A percentile compares a stretch with the other conserved stretches of the same genome.
These are phyloP conservation scores for Cryptoblepharus egeriae DNA, from an alignment of 2,797 vertebrate species.

Conservation along the genomic window DNA sequence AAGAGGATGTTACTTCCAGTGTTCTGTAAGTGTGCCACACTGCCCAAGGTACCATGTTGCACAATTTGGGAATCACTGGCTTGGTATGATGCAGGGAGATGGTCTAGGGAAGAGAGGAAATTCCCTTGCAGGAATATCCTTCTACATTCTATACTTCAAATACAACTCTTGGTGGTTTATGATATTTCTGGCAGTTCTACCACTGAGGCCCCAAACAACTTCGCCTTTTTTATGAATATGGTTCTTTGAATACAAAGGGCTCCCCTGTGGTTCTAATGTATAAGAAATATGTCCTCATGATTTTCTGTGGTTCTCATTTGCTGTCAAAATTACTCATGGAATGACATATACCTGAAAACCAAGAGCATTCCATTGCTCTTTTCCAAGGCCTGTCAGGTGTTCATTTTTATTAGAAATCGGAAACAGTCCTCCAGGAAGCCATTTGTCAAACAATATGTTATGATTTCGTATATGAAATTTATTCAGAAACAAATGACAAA, in stretches of 20 bases:
- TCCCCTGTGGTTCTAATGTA: constrained; percentile 47
- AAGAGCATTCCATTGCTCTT: constrained; percentile 50
- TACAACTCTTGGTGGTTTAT: constrained; percentile 8
- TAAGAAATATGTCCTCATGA: constrained; percentile 56
- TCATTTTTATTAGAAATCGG: constrained; percentile 39
- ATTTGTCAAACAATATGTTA: constrained; percentile 7
- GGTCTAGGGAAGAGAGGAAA: too few relatives aligned
- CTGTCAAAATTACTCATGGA: constrained; percentile 54
- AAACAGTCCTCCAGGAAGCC: constrained; percentile 36
- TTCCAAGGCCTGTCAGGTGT: not conserved
- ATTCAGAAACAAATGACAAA: rapidly evolving
- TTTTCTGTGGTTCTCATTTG: constrained; percentile 53
- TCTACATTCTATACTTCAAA: too few relatives aligned
- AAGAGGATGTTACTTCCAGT: too few relatives aligned
- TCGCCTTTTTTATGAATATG: constrained; percentile 38
- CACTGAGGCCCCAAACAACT: constrained; percentile 33
- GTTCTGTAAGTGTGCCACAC: too few relatives aligned
- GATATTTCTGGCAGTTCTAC: not conserved
- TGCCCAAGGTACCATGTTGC: too few relatives aligned
- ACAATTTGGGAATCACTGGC: too few relatives aligned
- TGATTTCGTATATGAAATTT: not conserved
- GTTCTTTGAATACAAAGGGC: constrained; percentile 45
- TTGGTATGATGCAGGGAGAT: too few relatives aligned
- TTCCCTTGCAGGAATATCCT: too few relatives aligned
- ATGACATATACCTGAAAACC: not conserved